A percentile compares a stretch with the other conserved stretches of the same genome.
Evolutionary conservation across 2,888 invertebrate genomes (phyloP).

Genomic region (Pocota personata): DNA sequence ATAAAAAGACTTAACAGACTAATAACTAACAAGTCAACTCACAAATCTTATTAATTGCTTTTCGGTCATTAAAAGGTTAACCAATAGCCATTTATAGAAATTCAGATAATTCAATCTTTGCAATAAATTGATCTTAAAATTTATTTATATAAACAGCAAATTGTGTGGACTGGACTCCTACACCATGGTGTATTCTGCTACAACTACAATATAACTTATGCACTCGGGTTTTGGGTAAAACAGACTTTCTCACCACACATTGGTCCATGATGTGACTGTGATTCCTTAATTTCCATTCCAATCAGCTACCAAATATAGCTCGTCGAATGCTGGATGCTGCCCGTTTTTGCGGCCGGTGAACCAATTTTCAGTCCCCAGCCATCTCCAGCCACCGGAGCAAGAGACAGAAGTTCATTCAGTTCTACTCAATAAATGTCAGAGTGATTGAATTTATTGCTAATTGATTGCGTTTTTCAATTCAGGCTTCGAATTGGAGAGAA

Average conservation of each 20-base stretch:
- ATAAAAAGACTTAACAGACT: not conserved
- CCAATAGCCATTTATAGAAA: not conserved
- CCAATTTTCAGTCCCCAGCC: conserved; percentile 59
- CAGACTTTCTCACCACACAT: conserved; percentile 50
- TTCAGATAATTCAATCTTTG: conserved; percentile 1
- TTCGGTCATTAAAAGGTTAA: conserved; percentile 5
- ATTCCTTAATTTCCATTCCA: conserved; percentile 74
- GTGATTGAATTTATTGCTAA: conserved; percentile 74
- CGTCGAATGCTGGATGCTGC: conserved; percentile 46
- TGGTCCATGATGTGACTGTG: conserved; percentile 66
- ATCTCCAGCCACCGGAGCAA: not conserved
- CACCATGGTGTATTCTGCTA: not conserved
- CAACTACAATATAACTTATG: conserved; percentile 5
- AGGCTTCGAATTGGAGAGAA: conserved; percentile 61
- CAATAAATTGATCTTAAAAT: conserved; percentile 13
- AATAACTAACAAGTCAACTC: not conserved
- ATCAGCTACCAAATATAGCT: conserved; percentile 70
- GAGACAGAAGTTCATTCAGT: conserved; percentile 65
- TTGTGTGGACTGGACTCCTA: not conserved
- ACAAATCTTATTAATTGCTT: not conserved
- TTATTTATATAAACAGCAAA: conserved; percentile 23
- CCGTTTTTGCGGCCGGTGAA: conserved; percentile 58
- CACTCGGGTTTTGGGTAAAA: not conserved
- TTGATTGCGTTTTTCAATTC: conserved; percentile 74
- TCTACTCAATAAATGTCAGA: conserved; percentile 73